Evolutionary conservation across 2,888 invertebrate genomes (phyloP).

Genomic region (Hirtodrosophila confusa): DNA sequence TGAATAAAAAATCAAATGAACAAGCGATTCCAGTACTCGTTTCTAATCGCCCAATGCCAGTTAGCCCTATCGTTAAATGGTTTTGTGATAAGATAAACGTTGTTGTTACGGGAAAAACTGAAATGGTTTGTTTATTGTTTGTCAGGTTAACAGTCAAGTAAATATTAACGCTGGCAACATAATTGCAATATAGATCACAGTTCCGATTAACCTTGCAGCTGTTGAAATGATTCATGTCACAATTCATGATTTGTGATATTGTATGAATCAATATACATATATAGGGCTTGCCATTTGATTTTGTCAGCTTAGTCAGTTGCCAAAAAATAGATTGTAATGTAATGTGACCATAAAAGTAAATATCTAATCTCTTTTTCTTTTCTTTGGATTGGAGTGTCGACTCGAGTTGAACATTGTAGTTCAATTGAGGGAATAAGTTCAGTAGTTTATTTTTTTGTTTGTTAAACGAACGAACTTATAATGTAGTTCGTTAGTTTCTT

Average conservation of each 20-base stretch:
- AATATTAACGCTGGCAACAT: conserved; percentile 23
- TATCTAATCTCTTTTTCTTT: conserved; percentile 42
- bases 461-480: too few species aligned
- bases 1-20: conserved; percentile 6
- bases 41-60: conserved; percentile 43
- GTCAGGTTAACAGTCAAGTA: conserved; percentile 6
- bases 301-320: conserved; percentile 42
- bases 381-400: neutral
- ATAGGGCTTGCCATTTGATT: too few species aligned
- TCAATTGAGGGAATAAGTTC: too few species aligned
- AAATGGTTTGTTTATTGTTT: conserved; percentile 42
- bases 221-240: conserved; percentile 33
- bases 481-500: too few species aligned
- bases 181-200: conserved; percentile 32
- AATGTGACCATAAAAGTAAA: conserved; percentile 18
- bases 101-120: conserved; percentile 31
- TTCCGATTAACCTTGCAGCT: conserved; percentile 29
- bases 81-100: conserved; percentile 46
- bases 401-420: too few species aligned
- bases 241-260: neutral
- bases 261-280: conserved; percentile 5
- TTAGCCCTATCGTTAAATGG: conserved; percentile 43
- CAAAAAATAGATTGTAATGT: conserved; percentile 26
- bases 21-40: conserved; percentile 24
- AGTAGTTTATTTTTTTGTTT: too few species aligned